phyloP scores from a whole-genome alignment of 2,888 invertebrate species.

The Spialia ferax region DNA sequence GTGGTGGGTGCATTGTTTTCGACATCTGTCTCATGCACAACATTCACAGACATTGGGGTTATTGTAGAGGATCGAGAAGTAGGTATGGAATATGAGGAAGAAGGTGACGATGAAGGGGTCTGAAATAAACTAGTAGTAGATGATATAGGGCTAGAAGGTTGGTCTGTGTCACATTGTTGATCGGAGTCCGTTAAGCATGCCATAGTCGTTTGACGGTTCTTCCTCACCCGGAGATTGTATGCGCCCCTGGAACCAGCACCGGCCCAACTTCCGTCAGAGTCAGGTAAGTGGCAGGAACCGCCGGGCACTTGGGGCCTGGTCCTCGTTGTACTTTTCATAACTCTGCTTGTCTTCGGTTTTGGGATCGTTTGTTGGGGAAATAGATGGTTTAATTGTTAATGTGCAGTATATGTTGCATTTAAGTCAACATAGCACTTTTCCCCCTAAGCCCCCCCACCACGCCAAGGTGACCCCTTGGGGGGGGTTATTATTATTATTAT shows the following conservation, averaged over 20 bases:
- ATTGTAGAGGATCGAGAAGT: neutral
- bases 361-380: constrained; percentile 2
- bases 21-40: neutral
- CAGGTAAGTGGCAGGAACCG: neutral
- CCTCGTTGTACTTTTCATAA: neutral
- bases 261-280: neutral
- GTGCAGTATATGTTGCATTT: neutral
- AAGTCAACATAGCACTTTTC: neutral
- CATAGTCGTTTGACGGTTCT: neutral
- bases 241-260: neutral
- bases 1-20: neutral
- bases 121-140: neutral
- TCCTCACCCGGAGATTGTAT: neutral
- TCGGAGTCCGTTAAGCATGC: neutral
- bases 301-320: constrained; percentile 3
- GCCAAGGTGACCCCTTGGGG: too few species aligned
- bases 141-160: neutral
- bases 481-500: too few species aligned
- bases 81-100: neutral
- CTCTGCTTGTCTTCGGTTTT: neutral
- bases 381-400: neutral
- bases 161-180: neutral
- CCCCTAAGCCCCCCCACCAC: too few species aligned
- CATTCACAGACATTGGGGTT: neutral
- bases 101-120: neutral